Evolutionary conservation across 1,140 invertebrate species (phyloP), one percentile per base, ranked within the genome.

Genomic region (Penaeus chinensis): DNA sequence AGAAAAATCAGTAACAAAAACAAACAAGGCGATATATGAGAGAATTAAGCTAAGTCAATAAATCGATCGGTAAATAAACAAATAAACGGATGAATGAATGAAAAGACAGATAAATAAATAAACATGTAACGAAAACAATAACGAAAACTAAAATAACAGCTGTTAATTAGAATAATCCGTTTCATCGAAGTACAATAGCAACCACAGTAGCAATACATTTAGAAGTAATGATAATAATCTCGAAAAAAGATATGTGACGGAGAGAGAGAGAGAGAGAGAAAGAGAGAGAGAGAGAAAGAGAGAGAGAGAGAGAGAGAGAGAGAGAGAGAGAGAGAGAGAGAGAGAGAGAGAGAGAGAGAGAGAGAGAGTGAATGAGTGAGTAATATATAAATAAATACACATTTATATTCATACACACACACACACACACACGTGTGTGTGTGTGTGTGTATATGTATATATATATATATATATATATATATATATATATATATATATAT

Each of bases 331-430:
- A 61, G 42, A 61, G 60, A 62, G 79, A 81, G 42, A 60, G 60
- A 62, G 79, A 62, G 60, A 81, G 79, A 62, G 42, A 81, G 79
- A 81, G 60, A 61, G 60, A 81, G 79, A 65, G n/a, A 81, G 60
- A 62, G 79, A 61, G 42, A 61, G 60, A 54, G 54, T 2, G 16
- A 54, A 2, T 13, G 54, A 54, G 54, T 13, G 11, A 54, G 16
- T 54, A 8, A 54, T 16, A 54, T 16, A 13, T 1, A 54, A 2
- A 54, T 54, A 54, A 2, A 54, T 11, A 54, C 11, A 54, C 11
- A 54, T 54, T 11, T 54, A 16, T 54, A 16, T 54, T 13, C 10
- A 16, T 54, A 11, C 10, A 13, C 10, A 54, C 10, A 13, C 10
- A 54, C 10, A 13, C 10, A 13, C 10, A 13, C 10, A 13, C 8